Base-by-base conservation (phyloP, 2,888 invertebrate genomes). In the Cylloceria caligata region DNA sequence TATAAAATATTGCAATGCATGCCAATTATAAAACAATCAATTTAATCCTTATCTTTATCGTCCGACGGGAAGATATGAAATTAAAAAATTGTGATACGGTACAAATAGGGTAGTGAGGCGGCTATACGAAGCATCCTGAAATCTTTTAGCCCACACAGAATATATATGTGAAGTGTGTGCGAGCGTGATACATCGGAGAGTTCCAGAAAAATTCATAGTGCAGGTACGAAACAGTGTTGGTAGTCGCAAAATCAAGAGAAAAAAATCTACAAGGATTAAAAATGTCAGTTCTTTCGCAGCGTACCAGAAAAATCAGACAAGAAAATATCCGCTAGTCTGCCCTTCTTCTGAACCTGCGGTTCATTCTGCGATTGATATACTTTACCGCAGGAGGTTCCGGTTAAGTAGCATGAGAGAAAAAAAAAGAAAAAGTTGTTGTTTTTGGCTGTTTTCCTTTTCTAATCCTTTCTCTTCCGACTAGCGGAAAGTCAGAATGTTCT, bases 291-390 rank as follows among this genome's bases (percentile, higher is more conserved):
- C 83, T 81, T 88, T 83, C 80, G 75, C 89, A 90, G 90, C 92
- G 89, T 94, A 95, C 95, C 95, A 95, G 96, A 96, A 94, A 96
- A 96, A 95, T 96, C 96, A 93, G 96, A 95, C 93, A 96, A 95
- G 95, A 96, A 96, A 94, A 96, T 96, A 95, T 96, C 96, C 95
- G 96, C 96, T 94, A 97, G 95, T 95, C 96, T 96, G 94, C 96
- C 96, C 94, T 96, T 96, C 95, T 96, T 96, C 95, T 96, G 96
- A 93, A 95, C 95, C 92, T 94, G 94, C 34, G 60, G 60, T 94
- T 96, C 96, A 89, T 91, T 92, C 93, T 96, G 96, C 94, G 95
- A 95, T 94, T 96, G 96, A 95, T 95, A 95, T 94, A 95, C 96
- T 96, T 95, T 94, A 94, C 94, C 94, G 94, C 68, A 78, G 78